phyloP scores from a whole-genome alignment of 2,113 vertebrate species.

The Burhinus bistriatus region DNA sequence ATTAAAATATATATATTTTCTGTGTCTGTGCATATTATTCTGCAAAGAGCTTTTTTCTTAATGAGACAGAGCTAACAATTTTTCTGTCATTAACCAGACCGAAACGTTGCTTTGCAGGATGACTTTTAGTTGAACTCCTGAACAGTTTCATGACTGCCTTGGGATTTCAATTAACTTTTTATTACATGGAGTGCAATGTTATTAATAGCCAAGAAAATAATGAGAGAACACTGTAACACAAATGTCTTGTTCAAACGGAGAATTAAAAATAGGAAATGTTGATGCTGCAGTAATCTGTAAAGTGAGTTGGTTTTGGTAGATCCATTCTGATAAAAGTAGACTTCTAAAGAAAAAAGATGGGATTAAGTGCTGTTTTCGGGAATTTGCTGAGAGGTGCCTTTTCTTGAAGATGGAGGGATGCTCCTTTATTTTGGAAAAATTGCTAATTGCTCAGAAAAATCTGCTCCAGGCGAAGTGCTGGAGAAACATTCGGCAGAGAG shows the following conservation, averaged over 20 bases:
- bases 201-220: not conserved
- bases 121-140: not conserved
- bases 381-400: not conserved
- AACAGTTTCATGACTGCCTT: not conserved
- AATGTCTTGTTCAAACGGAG: not conserved
- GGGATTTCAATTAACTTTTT: not conserved
- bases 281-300: not conserved
- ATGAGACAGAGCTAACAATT: not conserved
- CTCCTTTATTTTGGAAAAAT: not conserved
- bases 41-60: not conserved
- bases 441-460: not conserved
- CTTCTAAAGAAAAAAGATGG: not conserved
- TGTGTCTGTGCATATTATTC: not conserved
- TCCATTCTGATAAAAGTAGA: not conserved
- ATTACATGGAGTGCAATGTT: not conserved
- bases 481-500: not conserved
- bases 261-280: not conserved
- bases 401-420: not conserved
- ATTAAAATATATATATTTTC: not conserved
- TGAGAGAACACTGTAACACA: not conserved
- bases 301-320: not conserved
- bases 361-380: not conserved
- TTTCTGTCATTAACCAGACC: not conserved
- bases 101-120: not conserved
- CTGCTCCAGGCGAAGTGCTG: not conserved